Evolutionary conservation across 2,797 vertebrate species (phyloP), one percentile per base, ranked within the genome.

Genomic region (Parambassis ranga): DNA sequence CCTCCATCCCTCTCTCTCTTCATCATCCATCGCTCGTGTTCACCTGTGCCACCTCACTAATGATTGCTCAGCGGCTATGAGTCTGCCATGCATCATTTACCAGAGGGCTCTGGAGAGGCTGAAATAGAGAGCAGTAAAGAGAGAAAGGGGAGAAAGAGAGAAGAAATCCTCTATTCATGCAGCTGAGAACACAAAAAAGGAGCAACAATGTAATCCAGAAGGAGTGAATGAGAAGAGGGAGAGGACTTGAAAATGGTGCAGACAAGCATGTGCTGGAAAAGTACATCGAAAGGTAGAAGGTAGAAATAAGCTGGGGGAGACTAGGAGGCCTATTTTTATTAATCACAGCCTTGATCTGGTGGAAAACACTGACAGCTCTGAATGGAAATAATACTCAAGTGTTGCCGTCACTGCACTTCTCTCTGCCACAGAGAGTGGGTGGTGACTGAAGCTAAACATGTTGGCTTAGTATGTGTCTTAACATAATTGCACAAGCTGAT

Each of bases 31-130:
- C 48, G 67, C 85, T 89, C 74, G 77, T 61, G 65, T 85, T 92
- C 90, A 92, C 91, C 90, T 90, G 86, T 66, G 77, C 87, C 86
- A 89, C 91, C 88, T 86, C 79, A 67, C 89, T 93, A 92, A 94
- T 92, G 90, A 94, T 90, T 87, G 85, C 85, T 91, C 87, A 84
- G 86, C 41, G 81, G 86, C 89, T 76, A 72, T 65, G 86, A 84
- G 84, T 81, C 76, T 60, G 83, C 86, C 84, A 90, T 90, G 89
- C 87, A 88, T 91, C 90, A 90, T 91, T 91, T 91, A 90, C 80
- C 82, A 65, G 31, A n/a, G 48, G 75, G 83, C 85, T 88, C 86
- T 57, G 35, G 74, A 87, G 90, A 88, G 73, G 48, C 65, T 52
- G 71, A 38, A 16, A 68, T 36, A 60, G 46, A 73, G 69, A 71